Percentiles rank a stretch among this genome's conserved stretches.
These are phyloP conservation scores for Rhingia campestris DNA, from an alignment of 2,888 invertebrate species.

Conservation along the genomic window DNA sequence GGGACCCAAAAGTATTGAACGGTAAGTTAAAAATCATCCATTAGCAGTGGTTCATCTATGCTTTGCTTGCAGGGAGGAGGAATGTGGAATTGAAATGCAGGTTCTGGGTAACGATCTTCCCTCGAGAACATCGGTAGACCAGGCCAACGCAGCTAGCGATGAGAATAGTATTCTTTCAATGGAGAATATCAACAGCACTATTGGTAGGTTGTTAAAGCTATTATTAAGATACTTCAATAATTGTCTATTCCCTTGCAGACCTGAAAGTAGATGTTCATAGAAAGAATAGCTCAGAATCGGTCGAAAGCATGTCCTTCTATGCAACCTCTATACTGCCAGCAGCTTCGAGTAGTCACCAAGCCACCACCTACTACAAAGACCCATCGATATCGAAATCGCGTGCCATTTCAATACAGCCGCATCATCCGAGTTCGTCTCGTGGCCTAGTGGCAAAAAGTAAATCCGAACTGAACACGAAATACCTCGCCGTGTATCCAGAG, in stretches of 20 bases:
- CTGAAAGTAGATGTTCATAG: constrained; percentile 96
- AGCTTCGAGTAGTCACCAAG: constrained; percentile 77
- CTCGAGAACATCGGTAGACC: constrained; percentile 87
- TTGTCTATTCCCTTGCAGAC: constrained; percentile 84
- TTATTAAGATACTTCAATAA: too few species aligned
- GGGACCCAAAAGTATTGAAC: constrained; percentile 82
- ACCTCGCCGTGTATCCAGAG: constrained; percentile 80
- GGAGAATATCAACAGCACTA: constrained; percentile 86
- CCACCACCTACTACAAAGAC: constrained; percentile 56
- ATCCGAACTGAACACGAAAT: constrained; percentile 78
- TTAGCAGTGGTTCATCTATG: constrained; percentile 70
- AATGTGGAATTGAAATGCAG: constrained; percentile 93
- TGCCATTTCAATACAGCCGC: constrained; percentile 44
- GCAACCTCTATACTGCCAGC: constrained; percentile 81
- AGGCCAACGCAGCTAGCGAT: constrained; percentile 83
- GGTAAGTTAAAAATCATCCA: constrained; percentile 78
- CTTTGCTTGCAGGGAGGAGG: constrained; percentile 85
- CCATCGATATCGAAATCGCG: constrained; percentile 42
- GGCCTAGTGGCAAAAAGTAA: constrained; percentile 67
- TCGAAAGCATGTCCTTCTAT: constrained; percentile 87
- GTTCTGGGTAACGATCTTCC: constrained; percentile 86
- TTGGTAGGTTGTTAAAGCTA: constrained; percentile 83
- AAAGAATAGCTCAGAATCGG: constrained; percentile 94
- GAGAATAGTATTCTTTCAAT: constrained; percentile 82
- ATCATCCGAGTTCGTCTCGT: constrained; percentile 41